Evolutionary conservation across 1,140 invertebrate species (phyloP), one percentile per base, ranked within the genome.

Genomic region (Rhyacophila brunnea): DNA sequence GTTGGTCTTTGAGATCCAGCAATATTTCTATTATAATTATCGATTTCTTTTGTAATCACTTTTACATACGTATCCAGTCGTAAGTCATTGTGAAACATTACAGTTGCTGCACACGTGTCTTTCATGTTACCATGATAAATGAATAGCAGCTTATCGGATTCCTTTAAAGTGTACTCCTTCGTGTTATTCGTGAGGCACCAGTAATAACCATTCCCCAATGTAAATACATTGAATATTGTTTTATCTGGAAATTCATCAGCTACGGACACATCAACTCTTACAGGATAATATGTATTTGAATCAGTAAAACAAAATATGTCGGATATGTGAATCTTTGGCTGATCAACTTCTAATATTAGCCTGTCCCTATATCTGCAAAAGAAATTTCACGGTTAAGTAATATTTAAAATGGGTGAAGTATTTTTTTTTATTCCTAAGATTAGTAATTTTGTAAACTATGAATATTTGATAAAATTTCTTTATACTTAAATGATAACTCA

Each of bases 221-320:
- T 10, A n/a, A 7, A 18, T 13, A 54, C 17, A 13, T 11, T 6
- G 15, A 54, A 53, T 34, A 1, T 1, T 11, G 6, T 46, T n/a
- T 5, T 20, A 19, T 9, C 18, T 17, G 11, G 10, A 0, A 18
- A 32, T 6, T 9, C 10, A 7, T 2, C 17, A 11, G 2, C 1
- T 34, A 0, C 45, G 7, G 53, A 65, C 15, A 70, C 54, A n/a
- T 66, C 65, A 0, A 74, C 69, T 56, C 57, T 50, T 0, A 61
- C 68, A 0, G 75, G 73, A 57, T 69, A 71, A 38, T 69, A 70
- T 9, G 46, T 65, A 13, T 58, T 58, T 5, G 74, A 71, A 55
- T 79, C 75, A 1, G 74, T 74, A 56, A 72, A 77, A 61, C 77
- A 79, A 14, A 60, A 53, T 5, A 77, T 67, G 17, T 72, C 62